Conservation (phyloP, 2,888 invertebrate species). For the Hydrotaea cyrtoneurina region DNA sequence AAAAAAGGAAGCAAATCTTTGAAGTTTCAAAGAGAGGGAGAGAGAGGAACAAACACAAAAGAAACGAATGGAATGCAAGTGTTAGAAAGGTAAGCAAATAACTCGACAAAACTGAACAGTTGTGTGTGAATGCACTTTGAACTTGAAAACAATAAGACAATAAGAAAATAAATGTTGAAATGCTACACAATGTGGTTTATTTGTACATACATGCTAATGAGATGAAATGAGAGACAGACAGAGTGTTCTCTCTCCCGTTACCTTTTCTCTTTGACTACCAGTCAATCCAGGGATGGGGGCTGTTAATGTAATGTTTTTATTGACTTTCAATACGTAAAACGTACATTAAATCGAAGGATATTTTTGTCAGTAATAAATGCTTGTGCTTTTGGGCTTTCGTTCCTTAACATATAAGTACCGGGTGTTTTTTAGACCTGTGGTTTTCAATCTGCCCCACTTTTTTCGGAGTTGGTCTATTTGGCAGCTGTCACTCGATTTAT, state of each 20-base stretch:
- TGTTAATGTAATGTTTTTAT: no score
- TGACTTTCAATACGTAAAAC: no score
- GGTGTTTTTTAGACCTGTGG: no score
- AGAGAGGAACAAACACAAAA: background rate
- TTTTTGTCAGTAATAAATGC: no score
- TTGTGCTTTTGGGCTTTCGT: no score
- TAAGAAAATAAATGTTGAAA: background rate
- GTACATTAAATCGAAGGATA: no score
- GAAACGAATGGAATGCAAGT: background rate
- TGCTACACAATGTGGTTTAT: background rate
- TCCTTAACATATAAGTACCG: no score
- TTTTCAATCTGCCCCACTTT: no score
- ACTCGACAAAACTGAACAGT: background rate
- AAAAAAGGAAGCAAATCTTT: background rate
- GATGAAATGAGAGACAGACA: background rate
- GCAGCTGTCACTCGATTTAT: no score
- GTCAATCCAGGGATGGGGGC: background rate
- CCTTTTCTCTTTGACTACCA: background rate
- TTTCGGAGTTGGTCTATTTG: no score
- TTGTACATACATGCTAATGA: conserved; percentile 10
- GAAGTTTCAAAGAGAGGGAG: background rate
- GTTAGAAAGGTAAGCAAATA: background rate
- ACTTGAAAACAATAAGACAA: background rate
- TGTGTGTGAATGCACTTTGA: conserved; percentile 6
- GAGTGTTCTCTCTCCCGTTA: no score